Conservation (phyloP, 2,888 invertebrate genomes). For the Taenaris catops region DNA sequence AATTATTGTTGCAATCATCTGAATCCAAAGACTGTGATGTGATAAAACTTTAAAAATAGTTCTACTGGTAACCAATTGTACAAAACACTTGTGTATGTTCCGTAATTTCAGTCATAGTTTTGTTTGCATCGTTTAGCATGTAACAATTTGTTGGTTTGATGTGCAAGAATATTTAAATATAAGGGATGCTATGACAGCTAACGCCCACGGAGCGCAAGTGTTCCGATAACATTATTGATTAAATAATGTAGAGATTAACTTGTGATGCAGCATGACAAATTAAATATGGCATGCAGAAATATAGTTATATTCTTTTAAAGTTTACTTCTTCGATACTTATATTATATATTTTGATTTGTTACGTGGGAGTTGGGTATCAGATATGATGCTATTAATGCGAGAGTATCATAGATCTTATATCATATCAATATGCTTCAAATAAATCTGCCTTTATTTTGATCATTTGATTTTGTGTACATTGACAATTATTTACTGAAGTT, state of each 20-base stretch:
- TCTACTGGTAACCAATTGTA: too few species aligned
- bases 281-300: conserved; percentile 7
- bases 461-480: too few species aligned
- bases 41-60: too few species aligned
- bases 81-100: too few species aligned
- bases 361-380: conserved; percentile 6
- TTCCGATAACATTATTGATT: background rate
- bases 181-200: conserved; percentile 4
- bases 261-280: conserved; percentile 7
- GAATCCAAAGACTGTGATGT: too few species aligned
- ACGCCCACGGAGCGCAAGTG: conserved; percentile 7
- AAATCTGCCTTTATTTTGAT: too few species aligned
- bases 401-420: too few species aligned
- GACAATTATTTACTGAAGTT: too few species aligned
- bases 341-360: background rate
- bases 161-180: conserved; percentile 10
- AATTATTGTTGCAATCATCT: too few species aligned
- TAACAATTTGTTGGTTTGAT: conserved; percentile 11
- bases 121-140: conserved; percentile 20
- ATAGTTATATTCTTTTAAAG: background rate
- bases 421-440: too few species aligned
- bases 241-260: conserved; percentile 2
- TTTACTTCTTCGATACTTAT: background rate
- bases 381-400: background rate
- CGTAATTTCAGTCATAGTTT: conserved; percentile 26